These are phyloP conservation scores for Anas acuta DNA, from an alignment of 2,797 vertebrate genomes.

Conservation along the genomic window DNA sequence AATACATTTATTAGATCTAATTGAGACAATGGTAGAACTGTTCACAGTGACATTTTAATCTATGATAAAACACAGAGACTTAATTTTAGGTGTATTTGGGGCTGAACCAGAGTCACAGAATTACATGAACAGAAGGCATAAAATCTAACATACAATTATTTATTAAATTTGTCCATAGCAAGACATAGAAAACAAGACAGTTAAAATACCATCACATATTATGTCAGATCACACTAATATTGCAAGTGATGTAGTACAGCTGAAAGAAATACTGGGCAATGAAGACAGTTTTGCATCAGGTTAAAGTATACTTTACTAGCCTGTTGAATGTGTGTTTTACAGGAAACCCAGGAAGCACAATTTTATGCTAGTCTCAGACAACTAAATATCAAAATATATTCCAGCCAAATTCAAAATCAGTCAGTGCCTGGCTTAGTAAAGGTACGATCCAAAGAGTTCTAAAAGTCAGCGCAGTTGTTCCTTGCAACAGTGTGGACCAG, in stretches of 20 bases:
- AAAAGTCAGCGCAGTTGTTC: background rate
- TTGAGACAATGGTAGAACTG: background rate
- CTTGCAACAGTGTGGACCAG: background rate
- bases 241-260: background rate
- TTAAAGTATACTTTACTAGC: background rate
- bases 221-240: background rate
- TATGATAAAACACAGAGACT: background rate
- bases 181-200: background rate
- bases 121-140: background rate
- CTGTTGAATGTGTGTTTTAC: background rate
- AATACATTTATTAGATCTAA: slow-evolving; percentile 5
- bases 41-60: slow-evolving; percentile 22
- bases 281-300: background rate
- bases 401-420: background rate
- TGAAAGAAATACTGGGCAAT: background rate
- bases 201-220: background rate
- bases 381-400: background rate
- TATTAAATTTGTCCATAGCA: background rate
- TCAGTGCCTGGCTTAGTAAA: background rate
- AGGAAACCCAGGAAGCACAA: background rate
- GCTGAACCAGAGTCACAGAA: background rate
- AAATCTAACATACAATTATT: background rate
- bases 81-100: background rate
- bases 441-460: background rate
- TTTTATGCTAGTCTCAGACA: background rate